These are phyloP conservation scores for Cyphomyrus plagiostoma DNA, from an alignment of 2,113 vertebrate species.

Conservation along the genomic window DNA sequence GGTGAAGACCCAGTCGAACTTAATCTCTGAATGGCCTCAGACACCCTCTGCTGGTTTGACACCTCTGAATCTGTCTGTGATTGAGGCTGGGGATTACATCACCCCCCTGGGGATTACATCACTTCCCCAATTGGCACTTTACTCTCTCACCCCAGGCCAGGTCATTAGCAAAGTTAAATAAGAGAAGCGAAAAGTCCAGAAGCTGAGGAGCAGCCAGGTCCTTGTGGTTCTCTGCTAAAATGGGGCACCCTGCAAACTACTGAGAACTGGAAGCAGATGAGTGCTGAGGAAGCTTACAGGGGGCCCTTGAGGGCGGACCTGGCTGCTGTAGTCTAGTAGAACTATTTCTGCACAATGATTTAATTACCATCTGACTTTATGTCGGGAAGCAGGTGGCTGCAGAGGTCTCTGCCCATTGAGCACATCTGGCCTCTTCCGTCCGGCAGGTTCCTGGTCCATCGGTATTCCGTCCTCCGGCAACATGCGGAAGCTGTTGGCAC, in stretches of 20 bases:
- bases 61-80: not conserved
- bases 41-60: not conserved
- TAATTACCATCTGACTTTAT: not conserved
- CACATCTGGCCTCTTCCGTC: not conserved
- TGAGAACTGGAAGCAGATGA: not conserved
- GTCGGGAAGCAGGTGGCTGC: not conserved
- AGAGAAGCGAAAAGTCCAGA: not conserved
- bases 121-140: not conserved
- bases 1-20: not conserved
- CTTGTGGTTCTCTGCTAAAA: not conserved
- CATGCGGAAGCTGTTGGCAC: constrained; percentile 73
- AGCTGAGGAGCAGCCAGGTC: not conserved
- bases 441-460: constrained; percentile 82
- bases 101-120: not conserved
- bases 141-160: not conserved
- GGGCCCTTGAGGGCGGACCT: not conserved
- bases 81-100: not conserved
- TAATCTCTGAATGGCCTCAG: not conserved
- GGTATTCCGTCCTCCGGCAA: constrained; percentile 81
- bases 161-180: not conserved
- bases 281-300: not conserved
- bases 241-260: not conserved
- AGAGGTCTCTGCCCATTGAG: not conserved
- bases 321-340: not conserved
- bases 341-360: not conserved